Evolutionary conservation across 2,888 invertebrate genomes (phyloP).

Genomic region (Chouioia cunea): DNA sequence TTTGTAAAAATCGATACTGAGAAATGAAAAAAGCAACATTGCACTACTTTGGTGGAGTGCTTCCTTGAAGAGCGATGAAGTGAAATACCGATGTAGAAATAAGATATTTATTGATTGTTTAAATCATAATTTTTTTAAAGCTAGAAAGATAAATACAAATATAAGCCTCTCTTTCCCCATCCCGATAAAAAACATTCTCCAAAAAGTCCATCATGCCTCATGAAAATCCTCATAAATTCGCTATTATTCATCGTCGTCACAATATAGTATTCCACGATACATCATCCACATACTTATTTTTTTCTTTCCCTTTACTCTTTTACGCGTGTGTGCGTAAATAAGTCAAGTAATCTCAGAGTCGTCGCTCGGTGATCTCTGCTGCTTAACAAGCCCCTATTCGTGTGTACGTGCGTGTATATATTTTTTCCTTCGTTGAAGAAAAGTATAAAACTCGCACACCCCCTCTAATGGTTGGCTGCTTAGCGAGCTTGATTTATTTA

Average conservation of each 20-base stretch:
- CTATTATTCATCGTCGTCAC: constrained; percentile 35
- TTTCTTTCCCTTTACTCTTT: not conserved
- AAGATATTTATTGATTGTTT: too few species aligned
- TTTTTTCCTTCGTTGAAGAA: too few species aligned
- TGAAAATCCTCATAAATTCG: constrained; percentile 15
- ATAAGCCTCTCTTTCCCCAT: not conserved
- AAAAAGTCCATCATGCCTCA: too few species aligned
- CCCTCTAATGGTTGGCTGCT: constrained; percentile 62
- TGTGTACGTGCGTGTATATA: not conserved
- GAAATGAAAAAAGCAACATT: too few species aligned
- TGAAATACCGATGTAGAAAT: too few species aligned
- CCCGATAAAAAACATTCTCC: not conserved
- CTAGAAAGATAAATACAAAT: not conserved
- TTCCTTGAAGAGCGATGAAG: too few species aligned
- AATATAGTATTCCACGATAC: constrained; percentile 17
- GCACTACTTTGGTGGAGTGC: too few species aligned
- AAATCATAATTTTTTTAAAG: not conserved
- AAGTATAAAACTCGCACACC: constrained; percentile 27
- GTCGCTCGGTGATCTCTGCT: not conserved
- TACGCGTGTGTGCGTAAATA: not conserved
- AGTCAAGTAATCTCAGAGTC: constrained; percentile 24
- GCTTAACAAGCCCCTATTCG: not conserved
- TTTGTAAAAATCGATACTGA: too few species aligned
- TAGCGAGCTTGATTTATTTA: constrained; percentile 67
- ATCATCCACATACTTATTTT: constrained; percentile 24